These are phyloP conservation scores for Eudyptes chrysolophus DNA, from an alignment of 2,113 vertebrate genomes.

Conservation along the genomic window DNA sequence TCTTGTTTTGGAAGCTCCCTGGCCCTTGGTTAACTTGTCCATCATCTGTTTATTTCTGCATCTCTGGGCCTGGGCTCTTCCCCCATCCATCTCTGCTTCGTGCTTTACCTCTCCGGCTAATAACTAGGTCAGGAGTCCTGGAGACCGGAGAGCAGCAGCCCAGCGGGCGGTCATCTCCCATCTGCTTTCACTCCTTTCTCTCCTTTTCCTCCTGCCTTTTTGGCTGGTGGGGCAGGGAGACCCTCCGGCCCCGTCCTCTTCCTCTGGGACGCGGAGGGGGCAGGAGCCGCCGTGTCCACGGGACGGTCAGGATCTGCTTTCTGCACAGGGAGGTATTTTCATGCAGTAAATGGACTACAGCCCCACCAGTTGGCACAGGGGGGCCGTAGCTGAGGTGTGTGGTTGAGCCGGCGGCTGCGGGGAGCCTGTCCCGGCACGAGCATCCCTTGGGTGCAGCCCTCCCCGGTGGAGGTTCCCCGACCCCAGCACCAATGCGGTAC, in stretches of 20 bases:
- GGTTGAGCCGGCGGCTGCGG: accelerated
- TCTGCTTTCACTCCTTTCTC: neutral
- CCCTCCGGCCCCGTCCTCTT: neutral
- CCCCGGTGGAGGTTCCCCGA: accelerated
- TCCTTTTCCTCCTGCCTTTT: neutral
- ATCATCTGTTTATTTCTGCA: neutral
- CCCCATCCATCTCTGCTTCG: neutral
- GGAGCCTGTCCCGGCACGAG: neutral
- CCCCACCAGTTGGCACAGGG: neutral
- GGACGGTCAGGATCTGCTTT: neutral
- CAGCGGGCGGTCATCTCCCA: neutral
- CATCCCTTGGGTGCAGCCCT: neutral
- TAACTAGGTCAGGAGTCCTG: neutral
- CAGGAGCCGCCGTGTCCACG: accelerated
- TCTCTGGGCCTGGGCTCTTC: neutral
- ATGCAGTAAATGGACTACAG: neutral
- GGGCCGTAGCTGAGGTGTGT: accelerated
- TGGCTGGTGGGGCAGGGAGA: neutral
- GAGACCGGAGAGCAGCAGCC: neutral
- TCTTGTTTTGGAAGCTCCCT: neutral
- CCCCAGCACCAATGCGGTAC: neutral
- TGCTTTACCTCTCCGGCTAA: neutral
- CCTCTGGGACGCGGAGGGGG: neutral
- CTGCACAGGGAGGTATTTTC: neutral
- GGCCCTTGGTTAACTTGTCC: neutral